phyloP scores from a whole-genome alignment of 2,888 invertebrate species.

The Tetrapedia diversipes region DNA sequence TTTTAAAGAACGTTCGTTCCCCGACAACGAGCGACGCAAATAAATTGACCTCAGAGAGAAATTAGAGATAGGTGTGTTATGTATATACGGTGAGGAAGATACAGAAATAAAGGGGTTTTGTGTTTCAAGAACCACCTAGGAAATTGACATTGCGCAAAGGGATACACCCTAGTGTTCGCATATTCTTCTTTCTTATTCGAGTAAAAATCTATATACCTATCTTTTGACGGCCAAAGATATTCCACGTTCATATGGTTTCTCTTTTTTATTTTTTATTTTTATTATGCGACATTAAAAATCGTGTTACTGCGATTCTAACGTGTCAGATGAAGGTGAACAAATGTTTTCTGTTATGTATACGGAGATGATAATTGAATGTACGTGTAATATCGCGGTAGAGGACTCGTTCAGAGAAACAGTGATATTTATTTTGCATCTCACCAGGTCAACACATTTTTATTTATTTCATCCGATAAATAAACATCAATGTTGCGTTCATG shows the following conservation, averaged over 20 bases:
- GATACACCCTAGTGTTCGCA: constrained; percentile 67
- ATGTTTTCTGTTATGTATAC: background rate
- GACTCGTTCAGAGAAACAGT: too few relatives aligned
- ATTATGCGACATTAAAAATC: constrained; percentile 49
- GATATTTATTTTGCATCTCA: too few relatives aligned
- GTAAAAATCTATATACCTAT: constrained; percentile 60
- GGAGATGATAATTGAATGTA: background rate
- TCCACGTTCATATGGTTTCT: background rate
- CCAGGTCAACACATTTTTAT: too few relatives aligned
- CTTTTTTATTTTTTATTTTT: constrained; percentile 11
- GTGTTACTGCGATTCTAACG: background rate
- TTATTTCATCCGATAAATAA: too few relatives aligned
- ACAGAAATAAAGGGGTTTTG: constrained; percentile 61
- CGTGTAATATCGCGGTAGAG: too few relatives aligned
- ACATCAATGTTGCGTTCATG: too few relatives aligned
- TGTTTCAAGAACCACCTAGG: constrained; percentile 71
- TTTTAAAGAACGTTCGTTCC: constrained; percentile 18
- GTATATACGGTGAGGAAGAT: constrained; percentile 66
- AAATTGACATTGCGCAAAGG: constrained; percentile 80
- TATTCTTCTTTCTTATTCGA: constrained; percentile 58
- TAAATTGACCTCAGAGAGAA: constrained; percentile 70
- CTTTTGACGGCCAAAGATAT: constrained; percentile 50
- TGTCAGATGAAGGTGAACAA: background rate
- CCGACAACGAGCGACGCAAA: constrained; percentile 32
- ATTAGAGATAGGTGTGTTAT: constrained; percentile 67